Conservation (phyloP, 2,888 invertebrate species). For the Parnassius mnemosyne region DNA sequence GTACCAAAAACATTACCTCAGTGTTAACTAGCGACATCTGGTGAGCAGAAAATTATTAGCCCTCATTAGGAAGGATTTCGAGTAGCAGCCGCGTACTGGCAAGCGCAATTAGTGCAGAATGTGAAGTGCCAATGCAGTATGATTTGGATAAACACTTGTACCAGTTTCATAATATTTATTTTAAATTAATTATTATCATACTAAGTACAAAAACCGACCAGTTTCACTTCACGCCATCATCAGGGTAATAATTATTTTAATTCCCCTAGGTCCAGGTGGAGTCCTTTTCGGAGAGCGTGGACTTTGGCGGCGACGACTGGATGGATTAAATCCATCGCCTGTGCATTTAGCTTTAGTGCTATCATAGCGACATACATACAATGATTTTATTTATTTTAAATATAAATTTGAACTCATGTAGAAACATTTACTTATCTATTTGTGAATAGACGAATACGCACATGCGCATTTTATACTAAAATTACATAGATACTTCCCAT, state of each 20-base stretch:
- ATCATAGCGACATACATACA: not conserved
- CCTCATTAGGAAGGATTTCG: too few relatives aligned
- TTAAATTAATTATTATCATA: not conserved
- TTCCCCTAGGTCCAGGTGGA: constrained; percentile 43
- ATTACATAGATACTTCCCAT: too few relatives aligned
- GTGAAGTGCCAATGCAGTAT: too few relatives aligned
- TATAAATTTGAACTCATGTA: not conserved
- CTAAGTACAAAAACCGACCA: too few relatives aligned
- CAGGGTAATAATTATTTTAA: not conserved
- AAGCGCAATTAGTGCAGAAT: too few relatives aligned
- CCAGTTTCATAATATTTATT: not conserved
- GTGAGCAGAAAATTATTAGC: too few relatives aligned
- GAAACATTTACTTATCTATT: not conserved
- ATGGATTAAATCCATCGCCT: constrained; percentile 44
- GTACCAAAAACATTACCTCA: too few relatives aligned
- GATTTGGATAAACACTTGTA: not conserved
- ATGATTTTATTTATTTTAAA: not conserved
- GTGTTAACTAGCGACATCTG: too few relatives aligned
- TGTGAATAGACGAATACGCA: not conserved
- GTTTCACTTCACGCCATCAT: not conserved
- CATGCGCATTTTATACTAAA: too few relatives aligned
- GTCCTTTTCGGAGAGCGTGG: constrained; percentile 43
- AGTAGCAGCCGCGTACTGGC: too few relatives aligned
- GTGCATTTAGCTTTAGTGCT: not conserved
- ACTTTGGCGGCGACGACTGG: constrained; percentile 66